Evolutionary conservation across 2,113 vertebrate genomes (phyloP), one percentile per base, ranked within the genome.

Genomic region (Coreoperca whiteheadi): DNA sequence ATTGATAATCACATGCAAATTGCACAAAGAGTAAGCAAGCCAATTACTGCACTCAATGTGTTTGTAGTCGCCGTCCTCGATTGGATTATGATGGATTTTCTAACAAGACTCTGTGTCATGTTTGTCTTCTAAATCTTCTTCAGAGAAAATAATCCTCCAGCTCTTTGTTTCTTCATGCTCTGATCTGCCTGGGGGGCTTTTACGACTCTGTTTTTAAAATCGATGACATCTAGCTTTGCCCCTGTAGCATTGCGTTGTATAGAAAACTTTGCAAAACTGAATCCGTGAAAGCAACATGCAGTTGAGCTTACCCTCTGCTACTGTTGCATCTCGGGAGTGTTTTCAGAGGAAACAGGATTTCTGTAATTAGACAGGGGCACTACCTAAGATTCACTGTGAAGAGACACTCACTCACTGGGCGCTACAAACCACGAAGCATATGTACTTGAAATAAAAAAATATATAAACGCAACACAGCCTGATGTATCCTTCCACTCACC

Each of bases 91-190:
- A 18, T 28, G 61, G 37, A 74, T 75, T 61, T 74, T 69, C 66
- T 59, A 32, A 63, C 57, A 61, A 39, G 51, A 57, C 39, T 48
- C 28, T 59, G 54, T 68, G 48, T 63, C 67, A 30, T 70, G 60
- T 82, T 82, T 83, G 79, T 77, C 46, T 67, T 76, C 56, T 41
- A 12, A 63, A 64, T 85, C 75, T 61, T 79, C 63, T 70, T 65
- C 21, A 48, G 1, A 64, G 41, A 46, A 4, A 60, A 72, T 83
- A 76, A 84, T 41, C 66, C 79, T 66, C 50, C 43, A 37, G 34
- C 57, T 70, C 57, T 60, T 66, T 68, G 64, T 71, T 50, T 75
- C 32, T 48, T 79, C 28, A 64, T 25, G 69, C 16, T 82, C 65
- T 67, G 28, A 80, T 74, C 61, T 67, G 59, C 80, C 71, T 76